Base-by-base conservation (phyloP, 2,888 invertebrate species). In the Orthosia gracilis region DNA sequence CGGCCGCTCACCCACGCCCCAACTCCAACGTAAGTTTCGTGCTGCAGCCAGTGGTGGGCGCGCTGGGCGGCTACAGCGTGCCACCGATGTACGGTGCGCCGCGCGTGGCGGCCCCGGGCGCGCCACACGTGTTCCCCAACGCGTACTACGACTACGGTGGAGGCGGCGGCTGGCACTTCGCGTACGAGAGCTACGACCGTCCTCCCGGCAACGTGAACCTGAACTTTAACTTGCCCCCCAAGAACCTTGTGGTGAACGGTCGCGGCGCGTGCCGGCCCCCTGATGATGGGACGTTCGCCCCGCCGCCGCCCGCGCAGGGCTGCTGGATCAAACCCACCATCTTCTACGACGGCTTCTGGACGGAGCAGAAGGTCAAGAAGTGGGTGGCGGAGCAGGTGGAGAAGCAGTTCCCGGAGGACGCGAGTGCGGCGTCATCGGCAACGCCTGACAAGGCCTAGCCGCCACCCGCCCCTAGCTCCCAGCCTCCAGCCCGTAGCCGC, bases 331-430 rank as follows among this genome's bases (percentile, higher is more conserved):
- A 96, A 71, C 96, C 96, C 5, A 95, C 95, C 4, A 96, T 96
- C 58, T 96, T 96, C 88, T 96, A 96, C 76, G 96, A 96, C 63
- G 96, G 96, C 1, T 96, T 96, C 88, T 96, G 96, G 96, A 96
- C 96, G 1, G 96, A 96, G 91, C 96, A 96, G 91, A 96, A 96
- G 85, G 96, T 96, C 21, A 96, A 95, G 88, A 96, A 94, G 87
- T 96, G 96, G 96, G 96, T 96, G 3, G 95, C 96, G 7, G 96
- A 96, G 83, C 96, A 96, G 85, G 95, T 95, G 23, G 96, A 96
- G 85, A 96, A 96, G 86, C 95, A 94, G 89, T 95, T 94, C 83
- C 95, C 96, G 2, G 95, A 95, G 61, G 95, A 95, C 31, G 75
- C 87, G 7, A 78, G 89, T 7, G 88, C 87, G 40, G 82, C 90